A percentile compares a stretch with the other conserved stretches of the same genome.
Conservation (phyloP, 2,888 invertebrate genomes). For the Agrochola circellaris region DNA sequence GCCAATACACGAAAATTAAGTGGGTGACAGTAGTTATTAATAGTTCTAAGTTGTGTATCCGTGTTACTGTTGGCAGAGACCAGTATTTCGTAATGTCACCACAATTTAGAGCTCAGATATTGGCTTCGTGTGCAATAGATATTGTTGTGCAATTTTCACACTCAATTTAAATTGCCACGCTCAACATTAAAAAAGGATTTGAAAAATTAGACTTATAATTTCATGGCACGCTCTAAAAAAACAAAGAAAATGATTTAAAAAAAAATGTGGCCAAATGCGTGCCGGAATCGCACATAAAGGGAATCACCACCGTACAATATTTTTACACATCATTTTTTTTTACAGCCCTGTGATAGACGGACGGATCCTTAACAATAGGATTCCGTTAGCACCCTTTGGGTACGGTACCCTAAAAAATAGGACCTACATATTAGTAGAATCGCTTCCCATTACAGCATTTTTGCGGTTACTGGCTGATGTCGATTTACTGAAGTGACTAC, state of each 20-base stretch:
- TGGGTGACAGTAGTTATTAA: slow-evolving; percentile 53
- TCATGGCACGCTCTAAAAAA: background rate
- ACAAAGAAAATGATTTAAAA: background rate
- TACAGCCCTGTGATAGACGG: background rate
- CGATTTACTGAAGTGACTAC: background rate
- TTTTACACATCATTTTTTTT: background rate
- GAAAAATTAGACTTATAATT: background rate
- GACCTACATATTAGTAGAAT: background rate
- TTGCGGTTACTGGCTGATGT: background rate
- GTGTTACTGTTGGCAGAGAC: slow-evolving; percentile 52
- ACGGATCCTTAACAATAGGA: background rate
- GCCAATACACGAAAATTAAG: slow-evolving; percentile 59
- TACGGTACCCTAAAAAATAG: background rate
- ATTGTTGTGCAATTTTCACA: background rate
- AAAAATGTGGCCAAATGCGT: background rate
- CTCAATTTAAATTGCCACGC: background rate
- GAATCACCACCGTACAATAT: background rate
- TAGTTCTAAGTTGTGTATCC: slow-evolving; percentile 60
- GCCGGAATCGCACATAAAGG: background rate
- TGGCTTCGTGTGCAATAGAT: slow-evolving; percentile 27
- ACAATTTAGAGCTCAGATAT: slow-evolving; percentile 3
- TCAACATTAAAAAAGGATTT: background rate
- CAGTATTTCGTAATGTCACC: slow-evolving; percentile 33
- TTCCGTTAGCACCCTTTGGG: background rate
- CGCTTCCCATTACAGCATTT: background rate